Evolutionary conservation across 2,888 invertebrate genomes (phyloP).

Genomic region (Thalpophila matura): DNA sequence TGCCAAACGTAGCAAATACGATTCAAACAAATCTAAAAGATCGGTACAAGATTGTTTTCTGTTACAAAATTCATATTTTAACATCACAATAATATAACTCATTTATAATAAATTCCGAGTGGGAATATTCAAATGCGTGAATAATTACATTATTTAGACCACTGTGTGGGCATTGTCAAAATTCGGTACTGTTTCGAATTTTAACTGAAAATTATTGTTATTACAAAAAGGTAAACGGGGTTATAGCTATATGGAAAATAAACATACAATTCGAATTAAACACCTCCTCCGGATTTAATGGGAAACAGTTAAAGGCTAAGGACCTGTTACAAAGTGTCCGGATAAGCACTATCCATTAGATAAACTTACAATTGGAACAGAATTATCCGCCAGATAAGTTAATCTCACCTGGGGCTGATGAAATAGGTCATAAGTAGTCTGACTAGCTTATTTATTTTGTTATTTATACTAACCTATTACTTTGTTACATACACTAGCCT

Average conservation of each 20-base stretch:
- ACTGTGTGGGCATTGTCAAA: slow-evolving; percentile 1
- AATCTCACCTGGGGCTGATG: no score
- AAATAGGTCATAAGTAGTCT: neutral
- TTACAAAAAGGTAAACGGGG: neutral
- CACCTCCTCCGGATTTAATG: no score
- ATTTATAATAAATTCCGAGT: slow-evolving; percentile 31
- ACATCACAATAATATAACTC: slow-evolving; percentile 21
- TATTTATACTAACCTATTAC: slow-evolving; percentile 23
- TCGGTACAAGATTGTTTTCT: no score
- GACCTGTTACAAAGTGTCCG: no score
- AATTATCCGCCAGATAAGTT: no score
- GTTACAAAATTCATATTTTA: neutral
- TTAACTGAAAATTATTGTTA: neutral
- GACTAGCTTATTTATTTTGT: neutral
- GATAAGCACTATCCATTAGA: no score
- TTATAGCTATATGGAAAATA: no score
- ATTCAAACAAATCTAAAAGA: no score
- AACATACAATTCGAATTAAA: no score
- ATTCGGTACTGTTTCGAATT: neutral
- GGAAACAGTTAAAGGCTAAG: no score
- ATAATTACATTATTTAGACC: slow-evolving; percentile 32
- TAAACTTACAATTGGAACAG: no score
- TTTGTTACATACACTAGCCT: slow-evolving; percentile 18
- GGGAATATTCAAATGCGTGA: slow-evolving; percentile 34
- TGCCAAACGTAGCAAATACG: no score